A percentile compares a stretch with the other conserved stretches of the same genome.
Conservation (phyloP, 2,113 vertebrate genomes). For the Monopterus albus region DNA sequence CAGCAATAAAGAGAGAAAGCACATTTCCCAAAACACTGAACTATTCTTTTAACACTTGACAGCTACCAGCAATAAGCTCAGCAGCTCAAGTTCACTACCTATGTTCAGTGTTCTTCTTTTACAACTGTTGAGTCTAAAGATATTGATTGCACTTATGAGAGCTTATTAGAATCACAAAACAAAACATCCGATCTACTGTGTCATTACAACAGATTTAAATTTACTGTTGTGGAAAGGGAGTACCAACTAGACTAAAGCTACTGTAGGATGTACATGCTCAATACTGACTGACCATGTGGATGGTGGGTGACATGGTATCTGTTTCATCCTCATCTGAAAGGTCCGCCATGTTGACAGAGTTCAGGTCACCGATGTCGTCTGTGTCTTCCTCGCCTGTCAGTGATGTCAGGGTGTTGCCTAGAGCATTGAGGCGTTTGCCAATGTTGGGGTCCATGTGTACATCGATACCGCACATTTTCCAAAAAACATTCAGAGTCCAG, state of each 20-base stretch:
- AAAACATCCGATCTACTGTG: neutral
- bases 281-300: constrained; percentile 86
- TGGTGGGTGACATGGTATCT: constrained; percentile 91
- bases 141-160: neutral
- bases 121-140: neutral
- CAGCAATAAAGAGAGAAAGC: too few relatives aligned
- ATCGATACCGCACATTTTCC: constrained; percentile 99
- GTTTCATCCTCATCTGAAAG: constrained; percentile 95
- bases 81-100: neutral
- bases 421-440: constrained; percentile 94
- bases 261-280: neutral
- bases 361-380: constrained; percentile 94
- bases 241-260: too few relatives aligned
- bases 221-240: too few relatives aligned
- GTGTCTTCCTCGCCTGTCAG: constrained; percentile 95
- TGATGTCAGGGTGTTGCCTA: constrained; percentile 95
- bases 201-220: neutral
- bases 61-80: neutral
- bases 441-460: constrained; percentile 99
- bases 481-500: constrained; percentile 96
- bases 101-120: neutral
- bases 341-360: constrained; percentile 91
- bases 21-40: too few relatives aligned
- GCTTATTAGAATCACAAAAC: neutral
- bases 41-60: neutral